A percentile compares a stretch with the other conserved stretches of the same genome.
These are phyloP conservation scores for Xiphorhynchus elegans DNA, from an alignment of 2,113 vertebrate species.

Conservation along the genomic window DNA sequence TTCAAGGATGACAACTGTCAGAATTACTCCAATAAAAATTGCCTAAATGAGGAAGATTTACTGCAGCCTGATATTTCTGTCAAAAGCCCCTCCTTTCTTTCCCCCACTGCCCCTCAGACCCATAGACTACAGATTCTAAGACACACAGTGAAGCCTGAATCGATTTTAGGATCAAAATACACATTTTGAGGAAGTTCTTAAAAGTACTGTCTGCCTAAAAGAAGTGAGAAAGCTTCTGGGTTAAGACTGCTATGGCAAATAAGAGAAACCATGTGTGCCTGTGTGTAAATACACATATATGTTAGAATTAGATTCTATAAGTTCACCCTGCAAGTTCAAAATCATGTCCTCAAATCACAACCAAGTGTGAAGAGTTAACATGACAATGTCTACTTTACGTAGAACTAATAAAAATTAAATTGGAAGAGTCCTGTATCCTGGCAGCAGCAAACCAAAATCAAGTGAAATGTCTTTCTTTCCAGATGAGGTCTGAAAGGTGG, in stretches of 20 bases:
- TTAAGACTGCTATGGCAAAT: constrained; percentile 56
- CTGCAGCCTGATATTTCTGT: constrained; percentile 79
- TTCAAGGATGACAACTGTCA: constrained; percentile 93
- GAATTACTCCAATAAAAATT: constrained; percentile 92
- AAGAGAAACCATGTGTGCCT: constrained; percentile 7
- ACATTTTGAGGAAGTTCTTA: constrained; percentile 55
- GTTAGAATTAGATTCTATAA: constrained; percentile 60
- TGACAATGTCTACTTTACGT: constrained; percentile 74
- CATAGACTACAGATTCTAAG: constrained; percentile 2
- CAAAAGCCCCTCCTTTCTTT: constrained; percentile 57
- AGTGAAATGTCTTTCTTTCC: constrained; percentile 65
- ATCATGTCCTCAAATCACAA: constrained; percentile 77
- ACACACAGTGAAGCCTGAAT: constrained; percentile 57
- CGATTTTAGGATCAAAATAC: constrained; percentile 59
- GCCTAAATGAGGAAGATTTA: constrained; percentile 94
- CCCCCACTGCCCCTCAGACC: not conserved
- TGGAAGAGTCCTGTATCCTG: constrained; percentile 63
- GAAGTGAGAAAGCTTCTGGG: not conserved
- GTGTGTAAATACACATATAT: not conserved
- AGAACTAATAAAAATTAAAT: constrained; percentile 82
- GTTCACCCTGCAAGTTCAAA: constrained; percentile 67
- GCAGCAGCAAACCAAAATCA: constrained; percentile 69
- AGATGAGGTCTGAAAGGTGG: constrained; percentile 66
- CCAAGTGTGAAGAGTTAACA: constrained; percentile 73
- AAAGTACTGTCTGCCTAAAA: constrained; percentile 42